Conservation (phyloP, 2,797 vertebrate genomes). For the Sebastes itinus region DNA sequence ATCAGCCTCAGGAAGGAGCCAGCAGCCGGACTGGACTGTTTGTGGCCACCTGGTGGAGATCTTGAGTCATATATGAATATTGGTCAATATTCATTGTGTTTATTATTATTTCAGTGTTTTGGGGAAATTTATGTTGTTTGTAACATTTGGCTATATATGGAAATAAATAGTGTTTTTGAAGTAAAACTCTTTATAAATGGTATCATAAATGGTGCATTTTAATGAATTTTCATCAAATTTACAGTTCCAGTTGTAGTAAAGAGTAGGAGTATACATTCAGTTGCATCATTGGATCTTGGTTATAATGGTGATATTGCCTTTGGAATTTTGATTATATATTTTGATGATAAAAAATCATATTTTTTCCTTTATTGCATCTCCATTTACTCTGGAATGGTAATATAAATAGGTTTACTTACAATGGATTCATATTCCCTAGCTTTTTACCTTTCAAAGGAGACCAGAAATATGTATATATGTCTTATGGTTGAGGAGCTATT, state of each 20-base stretch:
- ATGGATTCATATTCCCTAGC: too few relatives aligned
- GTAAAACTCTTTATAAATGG: neutral
- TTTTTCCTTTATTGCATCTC: neutral
- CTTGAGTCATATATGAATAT: neutral
- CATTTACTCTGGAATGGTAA: too few relatives aligned
- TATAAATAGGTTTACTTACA: too few relatives aligned
- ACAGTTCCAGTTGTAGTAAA: neutral
- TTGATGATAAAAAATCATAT: neutral
- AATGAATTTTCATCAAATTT: too few relatives aligned
- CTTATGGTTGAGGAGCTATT: too few relatives aligned
- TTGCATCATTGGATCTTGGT: neutral
- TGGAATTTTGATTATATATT: neutral
- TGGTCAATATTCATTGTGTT: neutral
- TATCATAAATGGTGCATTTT: neutral
- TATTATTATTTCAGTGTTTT: neutral
- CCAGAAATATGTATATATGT: too few relatives aligned
- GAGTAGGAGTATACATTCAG: neutral
- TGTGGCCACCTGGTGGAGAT: neutral
- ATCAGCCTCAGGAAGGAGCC: neutral
- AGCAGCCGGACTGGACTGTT: neutral
- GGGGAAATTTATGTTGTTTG: neutral
- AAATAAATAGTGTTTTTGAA: neutral
- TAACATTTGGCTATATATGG: neutral
- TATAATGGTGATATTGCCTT: neutral
- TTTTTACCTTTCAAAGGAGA: too few relatives aligned